Base-by-base conservation (phyloP, 2,888 invertebrate genomes). In the Rhorus exstirpatorius region DNA sequence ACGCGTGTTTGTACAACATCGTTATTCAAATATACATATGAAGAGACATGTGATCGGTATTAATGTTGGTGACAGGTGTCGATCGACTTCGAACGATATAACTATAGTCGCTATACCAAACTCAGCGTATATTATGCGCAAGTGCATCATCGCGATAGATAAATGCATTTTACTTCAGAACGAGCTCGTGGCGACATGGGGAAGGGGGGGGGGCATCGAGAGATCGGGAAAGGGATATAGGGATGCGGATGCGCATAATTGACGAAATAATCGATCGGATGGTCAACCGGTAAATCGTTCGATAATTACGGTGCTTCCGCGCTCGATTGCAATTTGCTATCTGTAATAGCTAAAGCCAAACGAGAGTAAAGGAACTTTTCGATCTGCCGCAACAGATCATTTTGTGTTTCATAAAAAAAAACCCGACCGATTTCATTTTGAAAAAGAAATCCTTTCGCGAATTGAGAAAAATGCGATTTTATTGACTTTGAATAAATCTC, bases 191-290 rank as follows among this genome's bases (percentile, higher is more conserved):
- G 72, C 51, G 41, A 65, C 26, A 17, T 46, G 31, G 60, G 41
- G 38, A 17, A 67, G 19, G 3, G 2, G 14, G 46, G 44, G 26
- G 60, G 74, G 26, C 58, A 19, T 38, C 35, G 55, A 19, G 38
- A n/a, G 76, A 63, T 12, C 1, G 58, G 41, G 51, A 44, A 68
- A 65, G 38, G 74, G 72, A 65, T 53, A 65, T 51, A 38, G 51
- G 60, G 60, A 35, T 53, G 67, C 67, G 67, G 70, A 82, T 71
- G 67, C 74, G 71, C 79, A 83, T 81, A 78, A 81, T 77, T 79
- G 84, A 61, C 79, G 84, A 85, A 86, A 88, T 86, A 87, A 88
- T 88, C 83, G 84, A 86, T 88, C 82, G 77, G 76, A 81, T 79
- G 78, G 85, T 86, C 84, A 86, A 83, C 74, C 79, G 80, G 81